Conservation (phyloP, 2,888 invertebrate species). For the Macropis europaea region DNA sequence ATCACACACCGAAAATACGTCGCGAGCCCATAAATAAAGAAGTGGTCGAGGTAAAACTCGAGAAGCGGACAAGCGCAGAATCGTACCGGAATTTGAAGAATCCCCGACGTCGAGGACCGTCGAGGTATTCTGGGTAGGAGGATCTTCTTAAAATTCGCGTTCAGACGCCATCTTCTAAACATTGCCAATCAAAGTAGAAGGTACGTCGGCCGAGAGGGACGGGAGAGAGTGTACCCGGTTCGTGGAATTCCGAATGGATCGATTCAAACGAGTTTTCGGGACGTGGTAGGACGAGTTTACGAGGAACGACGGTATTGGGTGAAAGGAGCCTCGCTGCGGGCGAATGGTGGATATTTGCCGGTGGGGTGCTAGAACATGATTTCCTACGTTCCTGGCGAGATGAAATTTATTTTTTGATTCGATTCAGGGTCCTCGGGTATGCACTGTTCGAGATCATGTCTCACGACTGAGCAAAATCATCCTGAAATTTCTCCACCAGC, state of each 20-base stretch:
- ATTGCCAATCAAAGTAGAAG: conserved; percentile 52
- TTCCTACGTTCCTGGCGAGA: conserved; percentile 56
- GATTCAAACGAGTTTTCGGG: conserved; percentile 65
- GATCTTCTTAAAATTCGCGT: conserved; percentile 35
- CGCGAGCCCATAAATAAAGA: too few relatives aligned
- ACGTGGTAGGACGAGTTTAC: conserved; percentile 65
- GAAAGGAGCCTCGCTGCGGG: conserved; percentile 62
- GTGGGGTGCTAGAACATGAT: conserved; percentile 63
- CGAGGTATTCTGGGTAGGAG: too few relatives aligned
- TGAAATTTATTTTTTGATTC: conserved; percentile 60
- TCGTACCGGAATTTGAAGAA: too few relatives aligned
- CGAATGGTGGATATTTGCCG: conserved; percentile 66
- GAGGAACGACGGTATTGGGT: conserved; percentile 65
- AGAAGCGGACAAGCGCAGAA: too few relatives aligned
- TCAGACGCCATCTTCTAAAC: conserved; percentile 45
- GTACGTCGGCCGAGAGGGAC: conserved; percentile 32
- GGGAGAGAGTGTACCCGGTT: conserved; percentile 48
- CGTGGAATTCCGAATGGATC: conserved; percentile 63
- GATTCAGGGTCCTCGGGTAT: conserved; percentile 47
- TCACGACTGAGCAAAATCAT: conserved; percentile 33
- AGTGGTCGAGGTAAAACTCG: too few relatives aligned
- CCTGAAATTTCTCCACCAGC: conserved; percentile 38
- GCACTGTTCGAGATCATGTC: conserved; percentile 45
- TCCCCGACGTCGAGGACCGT: too few relatives aligned
- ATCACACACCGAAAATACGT: too few relatives aligned